A percentile compares a stretch with the other conserved stretches of the same genome.
Evolutionary conservation across 1,140 invertebrate species (phyloP).

Genomic region (Eriocheir sinensis): DNA sequence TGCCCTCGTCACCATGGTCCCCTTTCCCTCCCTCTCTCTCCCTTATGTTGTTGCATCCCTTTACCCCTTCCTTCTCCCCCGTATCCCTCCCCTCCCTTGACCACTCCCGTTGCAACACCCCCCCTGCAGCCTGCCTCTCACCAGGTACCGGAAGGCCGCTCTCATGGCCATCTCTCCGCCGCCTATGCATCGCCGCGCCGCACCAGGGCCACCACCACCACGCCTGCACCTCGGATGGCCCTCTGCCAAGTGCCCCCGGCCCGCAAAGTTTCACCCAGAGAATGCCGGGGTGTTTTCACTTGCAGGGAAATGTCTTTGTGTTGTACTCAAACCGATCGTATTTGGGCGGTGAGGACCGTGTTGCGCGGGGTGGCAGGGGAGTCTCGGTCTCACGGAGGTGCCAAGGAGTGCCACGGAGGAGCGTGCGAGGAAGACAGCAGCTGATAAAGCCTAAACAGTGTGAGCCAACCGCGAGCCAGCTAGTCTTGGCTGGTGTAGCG

Average conservation of each 20-base stretch:
- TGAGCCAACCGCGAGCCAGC: background rate
- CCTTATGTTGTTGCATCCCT: too few relatives aligned
- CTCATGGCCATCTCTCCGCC: background rate
- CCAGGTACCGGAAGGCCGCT: background rate
- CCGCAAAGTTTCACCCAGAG: constrained; percentile 30
- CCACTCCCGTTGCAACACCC: background rate
- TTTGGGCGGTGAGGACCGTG: background rate
- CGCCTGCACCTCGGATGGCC: constrained; percentile 25
- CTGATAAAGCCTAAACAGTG: constrained; percentile 7
- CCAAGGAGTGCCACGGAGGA: background rate
- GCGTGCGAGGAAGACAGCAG: background rate
- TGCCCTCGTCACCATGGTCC: background rate
- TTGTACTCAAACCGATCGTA: background rate
- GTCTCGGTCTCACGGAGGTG: background rate
- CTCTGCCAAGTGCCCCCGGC: constrained; percentile 53
- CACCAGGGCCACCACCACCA: constrained; percentile 15
- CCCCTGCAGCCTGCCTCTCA: background rate
- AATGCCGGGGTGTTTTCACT: constrained; percentile 37
- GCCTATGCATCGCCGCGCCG: background rate
- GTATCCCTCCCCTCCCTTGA: background rate
- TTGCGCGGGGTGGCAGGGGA: background rate
- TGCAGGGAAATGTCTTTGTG: background rate
- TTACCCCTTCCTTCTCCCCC: background rate
- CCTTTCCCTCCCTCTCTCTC: background rate
- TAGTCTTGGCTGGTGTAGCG: background rate